phyloP scores from a whole-genome alignment of 2,113 vertebrate genomes.

The Piaya cayana region DNA sequence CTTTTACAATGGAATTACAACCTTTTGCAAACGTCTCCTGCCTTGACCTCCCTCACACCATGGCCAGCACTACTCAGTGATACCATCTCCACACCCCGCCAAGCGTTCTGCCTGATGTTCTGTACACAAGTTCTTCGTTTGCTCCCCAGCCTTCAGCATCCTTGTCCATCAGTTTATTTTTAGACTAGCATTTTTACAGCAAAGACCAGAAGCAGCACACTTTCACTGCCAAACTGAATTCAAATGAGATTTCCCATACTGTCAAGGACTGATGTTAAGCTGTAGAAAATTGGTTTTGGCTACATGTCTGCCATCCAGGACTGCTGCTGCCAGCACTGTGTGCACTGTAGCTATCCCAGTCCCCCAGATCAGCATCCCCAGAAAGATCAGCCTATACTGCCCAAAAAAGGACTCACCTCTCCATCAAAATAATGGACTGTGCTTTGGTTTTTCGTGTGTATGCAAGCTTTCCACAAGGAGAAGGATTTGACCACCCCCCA shows the following conservation, averaged over 20 bases:
- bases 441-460: fast-evolving
- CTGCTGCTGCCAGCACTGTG: not conserved
- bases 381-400: not conserved
- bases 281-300: not conserved
- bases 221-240: not conserved
- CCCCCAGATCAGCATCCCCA: not conserved
- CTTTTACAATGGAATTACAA: not conserved
- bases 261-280: not conserved
- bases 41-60: not conserved
- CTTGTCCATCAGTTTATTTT: slow-evolving; percentile 6
- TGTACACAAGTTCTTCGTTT: not conserved
- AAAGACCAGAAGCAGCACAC: slow-evolving; percentile 30
- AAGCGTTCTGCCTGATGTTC: not conserved
- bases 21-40: not conserved
- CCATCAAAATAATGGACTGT: not conserved
- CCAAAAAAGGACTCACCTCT: not conserved
- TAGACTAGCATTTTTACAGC: slow-evolving; percentile 22
- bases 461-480: not conserved
- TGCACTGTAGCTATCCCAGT: not conserved
- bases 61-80: not conserved
- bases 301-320: not conserved
- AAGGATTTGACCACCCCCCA: not conserved
- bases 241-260: not conserved
- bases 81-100: not conserved
- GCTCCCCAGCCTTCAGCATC: not conserved